phyloP scores from a whole-genome alignment of 2,888 invertebrate species.

The Pristionchus exspectatus region DNA sequence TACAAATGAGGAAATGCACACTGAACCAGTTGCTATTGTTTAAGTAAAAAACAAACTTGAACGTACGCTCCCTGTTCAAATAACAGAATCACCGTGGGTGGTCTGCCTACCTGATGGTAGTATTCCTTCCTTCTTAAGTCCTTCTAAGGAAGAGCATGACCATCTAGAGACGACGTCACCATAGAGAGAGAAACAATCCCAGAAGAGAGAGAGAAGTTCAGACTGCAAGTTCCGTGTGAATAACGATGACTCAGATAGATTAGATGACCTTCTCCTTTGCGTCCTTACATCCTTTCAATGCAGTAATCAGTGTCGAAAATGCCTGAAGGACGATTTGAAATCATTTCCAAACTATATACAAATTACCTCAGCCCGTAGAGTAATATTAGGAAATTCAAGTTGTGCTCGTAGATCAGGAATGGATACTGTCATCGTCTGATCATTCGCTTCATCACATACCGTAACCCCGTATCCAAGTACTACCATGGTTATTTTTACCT shows the following conservation, averaged over 20 bases:
- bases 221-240: background rate
- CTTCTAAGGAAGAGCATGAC: background rate
- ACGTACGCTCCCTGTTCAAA: background rate
- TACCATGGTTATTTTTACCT: background rate
- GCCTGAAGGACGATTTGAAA: background rate
- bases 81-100: background rate
- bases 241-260: background rate
- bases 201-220: slow-evolving; percentile 38
- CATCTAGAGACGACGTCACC: slow-evolving; percentile 32
- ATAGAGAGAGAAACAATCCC: slow-evolving; percentile 24
- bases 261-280: slow-evolving; percentile 35
- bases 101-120: background rate
- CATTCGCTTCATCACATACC: background rate
- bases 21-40: background rate
- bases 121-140: slow-evolving; percentile 2
- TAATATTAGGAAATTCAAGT: slow-evolving; percentile 20
- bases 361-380: slow-evolving; percentile 37
- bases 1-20: background rate
- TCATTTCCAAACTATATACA: background rate
- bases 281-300: slow-evolving; percentile 20
- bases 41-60: background rate
- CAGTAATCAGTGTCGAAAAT: slow-evolving; percentile 2
- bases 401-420: slow-evolving; percentile 39
- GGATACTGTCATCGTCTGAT: slow-evolving; percentile 12
- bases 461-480: background rate